Evolutionary conservation across 1,140 invertebrate species (phyloP), one percentile per base, ranked within the genome.

Genomic region (Achroia grisella): DNA sequence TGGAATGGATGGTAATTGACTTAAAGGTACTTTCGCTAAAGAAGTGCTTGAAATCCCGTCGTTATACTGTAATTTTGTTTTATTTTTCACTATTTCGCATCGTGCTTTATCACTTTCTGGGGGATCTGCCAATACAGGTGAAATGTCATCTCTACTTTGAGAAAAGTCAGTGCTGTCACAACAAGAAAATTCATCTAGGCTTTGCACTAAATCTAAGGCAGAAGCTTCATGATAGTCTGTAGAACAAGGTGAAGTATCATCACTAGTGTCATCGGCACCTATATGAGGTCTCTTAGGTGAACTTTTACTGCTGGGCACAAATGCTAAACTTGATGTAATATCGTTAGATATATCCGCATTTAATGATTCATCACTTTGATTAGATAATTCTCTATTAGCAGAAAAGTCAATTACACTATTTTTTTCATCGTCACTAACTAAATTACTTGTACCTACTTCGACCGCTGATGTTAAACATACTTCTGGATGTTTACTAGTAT

Each of bases 181-280:
- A 50, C 64, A 74, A 35, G 76, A 77, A 4, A 78, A 54, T 52
- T 85, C 78, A 31, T 75, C 78, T 47, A 82, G 67, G 51, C 77
- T 81, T 58, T 77, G 75, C 35, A 64, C 71, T 53, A 79, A 41
- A 48, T 85, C 81, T n/a, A 85, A 66, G 3, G 81, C 79, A 14
- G 81, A 85, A 6, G 81, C 79, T 56, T 85, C 81, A 17, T 83
- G 81, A 43, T 85, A 85, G 52, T 85, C 81, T 2, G 78, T 80
- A 39, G 78, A 82, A 45, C 78, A 82, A 11, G 80, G 72, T 12
- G 80, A 84, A 8, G 78, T 85, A 44, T 79, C 77, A 34, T 79
- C 76, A 66, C 71, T 85, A 2, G 81, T 85, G 48, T 81, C 71
- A 43, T 81, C 77, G 10, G 53, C 56, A 40, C 52, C 58, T 13